Conservation (phyloP, 2,797 vertebrate genomes). For the Mycteria americana region DNA sequence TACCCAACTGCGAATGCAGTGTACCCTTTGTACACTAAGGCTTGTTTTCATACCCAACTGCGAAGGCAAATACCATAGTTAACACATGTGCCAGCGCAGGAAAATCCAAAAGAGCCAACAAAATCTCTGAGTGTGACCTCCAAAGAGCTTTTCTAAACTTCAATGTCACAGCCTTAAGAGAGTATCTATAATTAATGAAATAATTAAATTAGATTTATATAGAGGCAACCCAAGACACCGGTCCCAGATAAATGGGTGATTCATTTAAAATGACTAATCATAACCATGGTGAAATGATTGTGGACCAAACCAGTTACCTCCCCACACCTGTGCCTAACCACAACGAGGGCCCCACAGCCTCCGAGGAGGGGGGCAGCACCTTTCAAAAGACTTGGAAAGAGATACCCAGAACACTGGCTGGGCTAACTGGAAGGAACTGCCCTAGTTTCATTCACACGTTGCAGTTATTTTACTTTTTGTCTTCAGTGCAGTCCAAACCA, state of each 20-base stretch:
- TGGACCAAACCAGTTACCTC: neutral
- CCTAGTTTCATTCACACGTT: neutral
- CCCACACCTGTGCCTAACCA: neutral
- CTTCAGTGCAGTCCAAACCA: neutral
- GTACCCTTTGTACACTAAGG: neutral
- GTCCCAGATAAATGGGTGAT: neutral
- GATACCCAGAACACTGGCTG: neutral
- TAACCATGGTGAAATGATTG: neutral
- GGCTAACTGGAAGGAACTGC: neutral
- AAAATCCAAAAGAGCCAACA: neutral
- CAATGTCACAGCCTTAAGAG: neutral
- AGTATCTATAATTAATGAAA: neutral
- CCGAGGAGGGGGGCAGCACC: rapidly evolving
- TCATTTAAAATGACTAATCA: neutral
- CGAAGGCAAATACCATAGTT: neutral
- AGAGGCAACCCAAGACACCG: neutral
- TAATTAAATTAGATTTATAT: neutral
- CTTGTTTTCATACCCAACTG: rapidly evolving
- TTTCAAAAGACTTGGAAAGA: neutral
- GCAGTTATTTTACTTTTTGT: neutral
- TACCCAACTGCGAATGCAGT: rapidly evolving
- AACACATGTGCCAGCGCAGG: neutral
- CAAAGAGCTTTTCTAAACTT: neutral
- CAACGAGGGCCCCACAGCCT: neutral
- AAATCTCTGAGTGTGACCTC: neutral